Evolutionary conservation across 2,797 vertebrate species (phyloP), one percentile per base, ranked within the genome.

Genomic region (Bucorvus abyssinicus): DNA sequence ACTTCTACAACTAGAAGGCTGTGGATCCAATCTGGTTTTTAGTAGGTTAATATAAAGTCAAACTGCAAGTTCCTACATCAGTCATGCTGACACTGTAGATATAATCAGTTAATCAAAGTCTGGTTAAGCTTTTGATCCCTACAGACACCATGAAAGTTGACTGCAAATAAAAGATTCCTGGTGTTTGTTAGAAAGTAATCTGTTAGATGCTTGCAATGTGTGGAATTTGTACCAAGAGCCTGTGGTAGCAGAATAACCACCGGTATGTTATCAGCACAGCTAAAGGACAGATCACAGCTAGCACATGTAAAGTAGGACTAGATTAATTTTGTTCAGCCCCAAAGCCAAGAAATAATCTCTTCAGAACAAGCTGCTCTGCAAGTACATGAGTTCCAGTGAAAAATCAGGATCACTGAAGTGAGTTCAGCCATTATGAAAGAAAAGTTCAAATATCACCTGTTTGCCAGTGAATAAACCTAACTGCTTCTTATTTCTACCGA

Each of bases 81-180:
- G 32, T 89, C 75, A 78, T 29, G 14, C 34, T 75, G 68, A 71
- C 53, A 92, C 87, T 34, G 29, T 83, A 63, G 30, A 69, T 61
- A 14, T 61, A 86, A 84, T 79, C 79, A 84, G 65, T 91, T 93
- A 90, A 94, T 88, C 92, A 88, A 7, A 49, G 38, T 67, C 86
- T 77, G 26, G 77, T 73, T 87, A 89, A 89, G 87, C 42, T 91
- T 90, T 91, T 96, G 76, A 91, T 88, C 69, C 27, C 42, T 60
- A 12, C 63, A 78, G 82, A 81, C 45, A 47, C 13, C 24, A 36
- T 60, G 42, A 57, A 96, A 94, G 61, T 50, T 90, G 19, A 61
- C 47, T 85, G 44, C 23, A 91, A 82, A 68, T 56, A 78, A 90
- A 88, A 86, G 61, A 69, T 3, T 59, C 30, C 24, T 80, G 32